These are phyloP conservation scores for Cervus canadensis DNA, from an alignment of 2,113 vertebrate species.

Conservation along the genomic window DNA sequence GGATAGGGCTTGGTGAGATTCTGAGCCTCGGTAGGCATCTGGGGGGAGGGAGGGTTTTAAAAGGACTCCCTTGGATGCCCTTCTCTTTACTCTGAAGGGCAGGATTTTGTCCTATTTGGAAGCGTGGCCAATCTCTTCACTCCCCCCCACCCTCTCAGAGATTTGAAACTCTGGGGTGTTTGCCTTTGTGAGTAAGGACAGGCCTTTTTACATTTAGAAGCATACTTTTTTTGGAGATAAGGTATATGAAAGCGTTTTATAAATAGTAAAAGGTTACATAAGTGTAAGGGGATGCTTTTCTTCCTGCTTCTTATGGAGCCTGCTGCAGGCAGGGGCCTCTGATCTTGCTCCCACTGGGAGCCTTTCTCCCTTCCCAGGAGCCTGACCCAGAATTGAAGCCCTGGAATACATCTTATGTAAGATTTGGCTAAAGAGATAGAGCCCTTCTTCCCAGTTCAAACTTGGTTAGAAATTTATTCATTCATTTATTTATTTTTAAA, in stretches of 20 bases:
- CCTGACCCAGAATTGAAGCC: constrained; percentile 31
- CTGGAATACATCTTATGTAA: constrained; percentile 34
- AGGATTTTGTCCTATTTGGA: not conserved
- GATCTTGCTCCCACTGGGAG: constrained; percentile 13
- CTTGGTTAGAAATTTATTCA: not conserved
- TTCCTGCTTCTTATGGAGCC: not conserved
- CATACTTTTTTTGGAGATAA: not conserved
- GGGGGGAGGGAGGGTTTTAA: not conserved
- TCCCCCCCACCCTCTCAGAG: not conserved
- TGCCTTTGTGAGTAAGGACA: constrained; percentile 5
- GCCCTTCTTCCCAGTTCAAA: not conserved
- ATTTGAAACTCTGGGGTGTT: not conserved
- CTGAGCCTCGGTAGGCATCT: not conserved
- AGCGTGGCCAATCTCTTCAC: not conserved
- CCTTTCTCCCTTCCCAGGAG: not conserved
- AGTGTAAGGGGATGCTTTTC: not conserved
- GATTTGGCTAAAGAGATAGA: not conserved
- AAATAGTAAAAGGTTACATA: constrained; percentile 65
- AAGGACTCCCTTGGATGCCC: not conserved
- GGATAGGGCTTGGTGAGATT: not conserved
- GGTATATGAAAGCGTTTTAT: constrained; percentile 57
- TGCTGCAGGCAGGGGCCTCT: not conserved
- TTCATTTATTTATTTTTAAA: not conserved
- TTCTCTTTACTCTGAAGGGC: not conserved
- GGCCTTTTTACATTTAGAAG: not conserved